Conservation (phyloP, 2,113 vertebrate genomes). For the Zootoca vivipara region DNA sequence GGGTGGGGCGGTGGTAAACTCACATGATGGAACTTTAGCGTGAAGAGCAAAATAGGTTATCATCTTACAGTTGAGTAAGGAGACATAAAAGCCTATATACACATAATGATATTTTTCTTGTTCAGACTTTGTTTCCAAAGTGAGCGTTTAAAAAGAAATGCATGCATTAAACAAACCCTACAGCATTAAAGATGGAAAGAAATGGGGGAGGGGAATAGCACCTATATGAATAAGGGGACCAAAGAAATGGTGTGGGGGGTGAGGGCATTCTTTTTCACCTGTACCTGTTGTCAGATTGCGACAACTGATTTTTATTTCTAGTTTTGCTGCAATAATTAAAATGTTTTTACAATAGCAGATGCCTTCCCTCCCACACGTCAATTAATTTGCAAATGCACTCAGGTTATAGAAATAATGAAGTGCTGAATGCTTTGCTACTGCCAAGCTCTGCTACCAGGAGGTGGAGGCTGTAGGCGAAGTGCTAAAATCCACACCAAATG, state of each 20-base stretch:
- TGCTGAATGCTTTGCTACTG: slow-evolving; percentile 62
- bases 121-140: slow-evolving; percentile 22
- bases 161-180: neutral
- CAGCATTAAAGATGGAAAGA: neutral
- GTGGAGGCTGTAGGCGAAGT: slow-evolving; percentile 69
- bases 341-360: slow-evolving; percentile 80
- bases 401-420: slow-evolving; percentile 81
- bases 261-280: slow-evolving; percentile 39
- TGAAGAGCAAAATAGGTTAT: neutral
- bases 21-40: no score
- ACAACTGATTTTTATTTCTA: slow-evolving; percentile 65
- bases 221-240: neutral
- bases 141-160: slow-evolving; percentile 4
- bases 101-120: neutral
- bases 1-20: no score
- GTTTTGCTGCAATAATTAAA: slow-evolving; percentile 62
- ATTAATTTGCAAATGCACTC: slow-evolving; percentile 82
- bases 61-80: slow-evolving; percentile 46
- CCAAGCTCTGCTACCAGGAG: slow-evolving; percentile 64
- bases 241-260: neutral
- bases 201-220: neutral
- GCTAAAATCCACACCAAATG: slow-evolving; percentile 42
- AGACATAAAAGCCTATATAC: slow-evolving; percentile 18
- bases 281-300: slow-evolving; percentile 57
- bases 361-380: slow-evolving; percentile 80